Evolutionary conservation across 2,888 invertebrate genomes (phyloP), one percentile per base, ranked within the genome.

Genomic region (Netelia melanura): DNA sequence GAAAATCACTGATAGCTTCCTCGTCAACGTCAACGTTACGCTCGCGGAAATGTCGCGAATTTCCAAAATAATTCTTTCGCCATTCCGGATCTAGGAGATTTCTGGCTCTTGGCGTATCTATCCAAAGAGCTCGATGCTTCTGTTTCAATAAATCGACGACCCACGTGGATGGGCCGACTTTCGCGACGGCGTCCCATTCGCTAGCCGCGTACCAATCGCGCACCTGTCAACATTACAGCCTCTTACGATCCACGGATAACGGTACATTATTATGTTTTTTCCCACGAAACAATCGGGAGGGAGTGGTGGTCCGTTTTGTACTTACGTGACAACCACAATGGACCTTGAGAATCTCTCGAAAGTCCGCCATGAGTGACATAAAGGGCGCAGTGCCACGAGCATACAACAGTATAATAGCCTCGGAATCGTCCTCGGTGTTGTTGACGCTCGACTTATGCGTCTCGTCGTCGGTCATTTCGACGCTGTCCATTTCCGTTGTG

Each of bases 151-250:
- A 88, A 83, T 90, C 83, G 3, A 83, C 82, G 11, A 92, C 90
- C 92, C 92, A 92, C 10, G 89, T 88, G 43, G 87, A 87, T 11
- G 89, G 89, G 72, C 92, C 91, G 30, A 91, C 64, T 25, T 85
- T 84, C 6, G 92, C 90, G 14, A 92, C 90, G 9, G 89, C 82
- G 75, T 91, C 89, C 90, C 90, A 92, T 72, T 90, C 89, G 9
- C 83, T 85, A 8, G 88, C 85, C 6, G 90, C 87, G 76, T 92
- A 89, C 91, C 92, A 91, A 84, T 92, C 92, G 23, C 89, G 83
- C n/a, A 92, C 88, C 92, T 92, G 58, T 6, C 48, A 62, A 23
- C n/a, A 68, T 2, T 75, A 71, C 23, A 61, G 38, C 30, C 44
- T 23, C 11, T 30, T 68, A 8, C 6, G 38, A 38, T 14, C 1